Conservation (phyloP, 2,888 invertebrate species). For the Kryphioiulus occultus region DNA sequence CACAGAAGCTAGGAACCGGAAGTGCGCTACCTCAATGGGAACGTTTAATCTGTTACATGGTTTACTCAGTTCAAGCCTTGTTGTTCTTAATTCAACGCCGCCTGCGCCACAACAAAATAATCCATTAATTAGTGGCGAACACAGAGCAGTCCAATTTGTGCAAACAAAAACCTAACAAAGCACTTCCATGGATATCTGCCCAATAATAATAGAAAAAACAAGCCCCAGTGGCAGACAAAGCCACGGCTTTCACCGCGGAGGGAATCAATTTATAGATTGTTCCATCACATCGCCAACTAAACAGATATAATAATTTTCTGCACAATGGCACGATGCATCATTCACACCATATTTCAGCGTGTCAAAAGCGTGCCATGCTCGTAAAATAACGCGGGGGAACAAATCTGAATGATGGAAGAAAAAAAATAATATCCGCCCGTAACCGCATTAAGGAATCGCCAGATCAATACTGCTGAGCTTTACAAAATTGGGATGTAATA, state of each 20-base stretch:
- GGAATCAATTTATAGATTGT: slow-evolving; percentile 33
- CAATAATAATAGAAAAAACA: not conserved
- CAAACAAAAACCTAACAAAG: slow-evolving; percentile 36
- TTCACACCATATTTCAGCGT: slow-evolving; percentile 31
- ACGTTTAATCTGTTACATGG: not conserved
- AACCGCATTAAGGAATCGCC: slow-evolving; percentile 19
- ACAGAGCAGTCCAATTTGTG: slow-evolving; percentile 29
- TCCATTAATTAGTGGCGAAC: slow-evolving; percentile 36
- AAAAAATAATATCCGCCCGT: slow-evolving; percentile 28
- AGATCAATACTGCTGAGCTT: not conserved
- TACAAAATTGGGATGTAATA: not conserved
- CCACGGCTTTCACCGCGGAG: not conserved
- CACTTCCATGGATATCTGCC: slow-evolving; percentile 29
- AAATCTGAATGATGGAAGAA: slow-evolving; percentile 24
- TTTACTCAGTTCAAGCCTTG: not conserved
- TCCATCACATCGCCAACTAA: slow-evolving; percentile 39
- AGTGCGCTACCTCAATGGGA: slow-evolving; percentile 8
- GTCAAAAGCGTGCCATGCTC: slow-evolving; percentile 1
- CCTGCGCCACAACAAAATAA: slow-evolving; percentile 7
- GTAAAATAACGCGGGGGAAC: not conserved
- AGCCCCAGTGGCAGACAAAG: slow-evolving; percentile 1
- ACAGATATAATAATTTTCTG: slow-evolving; percentile 40
- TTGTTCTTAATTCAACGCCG: not conserved
- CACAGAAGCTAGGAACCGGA: not conserved
- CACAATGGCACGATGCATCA: slow-evolving; percentile 29